A percentile compares a stretch with the other conserved stretches of the same genome.
Conservation (phyloP, 1,140 invertebrate genomes). For the Dinoponera quadriceps region DNA sequence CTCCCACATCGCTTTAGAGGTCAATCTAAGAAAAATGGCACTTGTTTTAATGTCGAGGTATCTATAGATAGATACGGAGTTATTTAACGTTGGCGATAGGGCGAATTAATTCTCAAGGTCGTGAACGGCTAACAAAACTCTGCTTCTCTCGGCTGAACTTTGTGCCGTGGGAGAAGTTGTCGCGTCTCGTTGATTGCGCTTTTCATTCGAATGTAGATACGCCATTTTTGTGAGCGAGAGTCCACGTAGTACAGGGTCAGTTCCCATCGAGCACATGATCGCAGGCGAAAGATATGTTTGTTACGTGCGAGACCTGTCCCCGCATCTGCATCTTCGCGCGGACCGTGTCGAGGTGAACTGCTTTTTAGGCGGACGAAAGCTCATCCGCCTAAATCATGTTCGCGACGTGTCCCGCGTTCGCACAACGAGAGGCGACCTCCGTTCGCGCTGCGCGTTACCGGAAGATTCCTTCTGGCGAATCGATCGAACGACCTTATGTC, state of each 20-base stretch:
- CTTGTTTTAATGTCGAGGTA: conserved; percentile 55
- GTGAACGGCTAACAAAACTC: neutral
- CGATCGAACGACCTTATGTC: conserved; percentile 36
- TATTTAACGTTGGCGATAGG: conserved; percentile 6
- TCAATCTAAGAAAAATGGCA: conserved; percentile 44
- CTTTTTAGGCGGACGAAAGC: conserved; percentile 40
- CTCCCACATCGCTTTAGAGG: conserved; percentile 2
- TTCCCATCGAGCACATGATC: conserved; percentile 1
- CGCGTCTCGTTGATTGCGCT: neutral
- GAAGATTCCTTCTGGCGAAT: conserved; percentile 42
- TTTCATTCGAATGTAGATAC: neutral
- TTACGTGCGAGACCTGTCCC: neutral
- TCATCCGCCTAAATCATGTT: conserved; percentile 3
- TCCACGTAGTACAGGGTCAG: neutral
- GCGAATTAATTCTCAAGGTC: conserved; percentile 12
- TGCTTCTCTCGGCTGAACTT: neutral
- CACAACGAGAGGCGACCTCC: conserved; percentile 28
- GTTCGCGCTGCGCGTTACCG: conserved; percentile 13
- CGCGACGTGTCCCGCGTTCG: neutral
- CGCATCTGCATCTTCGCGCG: conserved; percentile 3
- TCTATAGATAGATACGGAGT: conserved; percentile 36
- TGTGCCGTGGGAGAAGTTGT: neutral
- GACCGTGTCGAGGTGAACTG: conserved; percentile 60
- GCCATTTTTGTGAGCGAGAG: neutral
- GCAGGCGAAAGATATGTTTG: neutral